Conservation (phyloP, 2,113 vertebrate species). For the Otocyon megalotis region DNA sequence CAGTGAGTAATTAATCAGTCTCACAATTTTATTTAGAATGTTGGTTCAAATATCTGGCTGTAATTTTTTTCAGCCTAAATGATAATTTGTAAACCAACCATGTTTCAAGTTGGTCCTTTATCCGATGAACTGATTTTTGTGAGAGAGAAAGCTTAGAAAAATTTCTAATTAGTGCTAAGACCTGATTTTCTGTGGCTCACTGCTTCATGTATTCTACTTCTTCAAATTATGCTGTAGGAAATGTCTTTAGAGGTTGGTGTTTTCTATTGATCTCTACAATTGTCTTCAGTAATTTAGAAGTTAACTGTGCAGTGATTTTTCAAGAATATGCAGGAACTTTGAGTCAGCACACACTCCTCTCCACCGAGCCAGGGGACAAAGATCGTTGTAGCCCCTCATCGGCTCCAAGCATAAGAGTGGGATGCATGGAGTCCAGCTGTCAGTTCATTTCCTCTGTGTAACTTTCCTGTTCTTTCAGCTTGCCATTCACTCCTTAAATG, state of each 20-base stretch:
- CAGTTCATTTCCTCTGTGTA: slow-evolving; percentile 40
- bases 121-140: slow-evolving; percentile 65
- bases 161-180: slow-evolving; percentile 78
- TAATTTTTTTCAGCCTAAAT: slow-evolving; percentile 63
- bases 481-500: slow-evolving; percentile 33
- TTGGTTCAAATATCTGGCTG: slow-evolving; percentile 45
- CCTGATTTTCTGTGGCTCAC: slow-evolving; percentile 74
- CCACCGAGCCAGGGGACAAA: background rate
- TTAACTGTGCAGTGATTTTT: slow-evolving; percentile 74
- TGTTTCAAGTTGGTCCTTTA: slow-evolving; percentile 67
- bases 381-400: background rate
- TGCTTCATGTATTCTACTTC: slow-evolving; percentile 74
- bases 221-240: slow-evolving; percentile 78
- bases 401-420: background rate
- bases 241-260: slow-evolving; percentile 71
- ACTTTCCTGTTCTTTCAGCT: slow-evolving; percentile 21
- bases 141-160: slow-evolving; percentile 72
- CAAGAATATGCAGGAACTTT: background rate
- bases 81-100: slow-evolving; percentile 62
- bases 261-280: slow-evolving; percentile 72
- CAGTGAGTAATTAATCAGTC: slow-evolving; percentile 68
- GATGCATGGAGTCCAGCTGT: background rate
- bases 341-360: slow-evolving; percentile 22
- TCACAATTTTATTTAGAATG: slow-evolving; percentile 74
- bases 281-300: slow-evolving; percentile 79